Percentiles rank a stretch among this genome's conserved stretches.
These are phyloP conservation scores for Mystacornis crossleyi DNA, from an alignment of 2,113 vertebrate species.

Conservation along the genomic window DNA sequence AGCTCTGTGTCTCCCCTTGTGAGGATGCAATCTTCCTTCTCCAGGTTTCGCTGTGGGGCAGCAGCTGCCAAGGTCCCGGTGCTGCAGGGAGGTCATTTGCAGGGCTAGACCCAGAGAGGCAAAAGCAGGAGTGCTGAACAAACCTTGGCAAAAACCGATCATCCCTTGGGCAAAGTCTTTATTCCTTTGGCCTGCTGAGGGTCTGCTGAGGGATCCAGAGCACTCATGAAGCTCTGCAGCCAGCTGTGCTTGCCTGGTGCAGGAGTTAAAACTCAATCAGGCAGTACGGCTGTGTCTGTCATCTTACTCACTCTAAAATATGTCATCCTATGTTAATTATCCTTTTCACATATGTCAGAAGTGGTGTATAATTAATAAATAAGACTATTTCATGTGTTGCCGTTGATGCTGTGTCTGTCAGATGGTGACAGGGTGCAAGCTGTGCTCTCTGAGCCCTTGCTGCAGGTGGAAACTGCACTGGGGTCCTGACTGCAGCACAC, in stretches of 20 bases:
- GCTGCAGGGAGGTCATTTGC: background rate
- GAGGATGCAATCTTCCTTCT: background rate
- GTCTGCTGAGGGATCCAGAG: background rate
- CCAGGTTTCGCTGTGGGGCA: background rate
- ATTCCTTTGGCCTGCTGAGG: background rate
- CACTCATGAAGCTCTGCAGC: background rate
- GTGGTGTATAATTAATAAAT: background rate
- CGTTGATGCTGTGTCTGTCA: no score
- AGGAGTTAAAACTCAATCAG: background rate
- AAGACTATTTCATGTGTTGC: background rate
- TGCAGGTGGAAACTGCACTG: background rate
- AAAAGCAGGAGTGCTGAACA: background rate
- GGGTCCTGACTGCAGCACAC: background rate
- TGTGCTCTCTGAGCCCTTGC: background rate
- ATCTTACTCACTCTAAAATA: background rate
- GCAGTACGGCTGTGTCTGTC: background rate
- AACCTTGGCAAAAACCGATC: background rate
- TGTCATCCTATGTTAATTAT: background rate
- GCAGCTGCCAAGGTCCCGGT: accelerated
- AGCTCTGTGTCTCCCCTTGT: background rate
- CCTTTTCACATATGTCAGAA: background rate
- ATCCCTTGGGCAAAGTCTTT: background rate
- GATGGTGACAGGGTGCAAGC: background rate
- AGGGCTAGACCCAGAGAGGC: background rate
- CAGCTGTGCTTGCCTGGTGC: accelerated